phyloP scores from a whole-genome alignment of 2,113 vertebrate genomes.

The Stegostoma tigrinum region DNA sequence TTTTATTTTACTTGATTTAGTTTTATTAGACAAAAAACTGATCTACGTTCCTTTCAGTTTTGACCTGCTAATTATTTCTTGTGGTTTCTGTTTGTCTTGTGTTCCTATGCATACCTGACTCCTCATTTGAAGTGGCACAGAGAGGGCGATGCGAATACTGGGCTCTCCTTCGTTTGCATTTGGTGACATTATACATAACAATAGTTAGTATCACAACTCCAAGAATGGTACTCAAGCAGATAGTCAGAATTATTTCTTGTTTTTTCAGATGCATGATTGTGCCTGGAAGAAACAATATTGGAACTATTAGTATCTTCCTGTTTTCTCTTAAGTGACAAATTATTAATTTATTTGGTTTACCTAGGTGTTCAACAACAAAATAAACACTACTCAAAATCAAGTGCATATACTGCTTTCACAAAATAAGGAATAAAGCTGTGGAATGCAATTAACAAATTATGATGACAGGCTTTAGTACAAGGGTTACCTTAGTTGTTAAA shows the following conservation, averaged over 20 bases:
- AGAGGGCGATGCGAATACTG: conserved; percentile 62
- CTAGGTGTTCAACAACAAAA: background rate
- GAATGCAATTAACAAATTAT: background rate
- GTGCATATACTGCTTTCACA: background rate
- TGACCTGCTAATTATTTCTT: background rate
- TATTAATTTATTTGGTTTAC: background rate
- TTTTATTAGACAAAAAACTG: background rate
- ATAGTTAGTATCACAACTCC: conserved; percentile 48
- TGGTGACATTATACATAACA: conserved; percentile 47
- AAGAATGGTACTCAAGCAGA: conserved; percentile 54
- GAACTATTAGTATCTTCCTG: background rate
- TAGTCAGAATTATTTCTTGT: conserved; percentile 54
- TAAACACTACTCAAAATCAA: no score
- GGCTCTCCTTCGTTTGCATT: conserved; percentile 48
- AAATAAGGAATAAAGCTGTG: background rate
- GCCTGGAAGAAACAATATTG: conserved; percentile 36
- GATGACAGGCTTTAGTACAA: background rate
- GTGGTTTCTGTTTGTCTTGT: background rate
- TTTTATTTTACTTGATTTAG: background rate
- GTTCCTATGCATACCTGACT: conserved; percentile 49
- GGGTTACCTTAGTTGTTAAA: background rate
- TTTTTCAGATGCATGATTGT: conserved; percentile 44
- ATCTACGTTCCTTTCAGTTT: background rate
- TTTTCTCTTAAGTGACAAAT: background rate
- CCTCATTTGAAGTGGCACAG: conserved; percentile 47